Percentiles rank a stretch among this genome's conserved stretches.
Conservation (phyloP, 2,113 vertebrate genomes). For the Trinectes maculatus region DNA sequence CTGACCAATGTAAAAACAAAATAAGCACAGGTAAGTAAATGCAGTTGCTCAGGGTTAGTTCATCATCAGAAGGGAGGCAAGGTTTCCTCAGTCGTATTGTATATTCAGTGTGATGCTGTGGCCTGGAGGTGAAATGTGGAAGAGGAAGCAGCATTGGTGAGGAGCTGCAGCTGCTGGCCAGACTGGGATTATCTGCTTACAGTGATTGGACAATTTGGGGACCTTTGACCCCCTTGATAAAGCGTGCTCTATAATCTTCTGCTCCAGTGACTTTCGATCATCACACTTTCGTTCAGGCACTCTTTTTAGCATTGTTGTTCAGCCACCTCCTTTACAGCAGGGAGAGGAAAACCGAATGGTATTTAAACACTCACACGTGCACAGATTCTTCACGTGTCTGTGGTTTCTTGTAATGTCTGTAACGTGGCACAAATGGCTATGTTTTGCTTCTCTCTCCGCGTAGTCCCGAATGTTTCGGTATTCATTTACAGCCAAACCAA, state of each 20-base stretch:
- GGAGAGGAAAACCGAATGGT: neutral
- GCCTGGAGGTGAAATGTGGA: constrained; percentile 56
- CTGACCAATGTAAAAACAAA: constrained; percentile 43
- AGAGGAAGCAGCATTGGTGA: constrained; percentile 18
- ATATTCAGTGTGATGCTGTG: constrained; percentile 48
- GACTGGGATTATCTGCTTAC: constrained; percentile 43
- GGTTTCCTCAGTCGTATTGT: constrained; percentile 47
- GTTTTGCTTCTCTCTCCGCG: constrained; percentile 11
- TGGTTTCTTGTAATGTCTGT: neutral
- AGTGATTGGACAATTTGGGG: neutral
- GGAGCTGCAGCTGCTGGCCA: constrained; percentile 47
- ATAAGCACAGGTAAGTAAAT: constrained; percentile 57
- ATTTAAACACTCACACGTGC: constrained; percentile 2
- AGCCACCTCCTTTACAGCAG: constrained; percentile 16
- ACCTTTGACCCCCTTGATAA: neutral
- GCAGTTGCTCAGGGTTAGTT: constrained; percentile 43
- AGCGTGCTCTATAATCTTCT: neutral
- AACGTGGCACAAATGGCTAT: neutral
- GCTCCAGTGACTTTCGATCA: constrained; percentile 42
- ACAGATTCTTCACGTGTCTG: neutral
- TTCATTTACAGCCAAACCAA: constrained; percentile 17
- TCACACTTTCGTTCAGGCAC: too few relatives aligned
- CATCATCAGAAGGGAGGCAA: constrained; percentile 48
- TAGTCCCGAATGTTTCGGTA: neutral
- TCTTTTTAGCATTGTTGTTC: neutral